Evolutionary conservation across 2,797 vertebrate genomes (phyloP), one percentile per base, ranked within the genome.

Genomic region (Decapterus maruadsi): DNA sequence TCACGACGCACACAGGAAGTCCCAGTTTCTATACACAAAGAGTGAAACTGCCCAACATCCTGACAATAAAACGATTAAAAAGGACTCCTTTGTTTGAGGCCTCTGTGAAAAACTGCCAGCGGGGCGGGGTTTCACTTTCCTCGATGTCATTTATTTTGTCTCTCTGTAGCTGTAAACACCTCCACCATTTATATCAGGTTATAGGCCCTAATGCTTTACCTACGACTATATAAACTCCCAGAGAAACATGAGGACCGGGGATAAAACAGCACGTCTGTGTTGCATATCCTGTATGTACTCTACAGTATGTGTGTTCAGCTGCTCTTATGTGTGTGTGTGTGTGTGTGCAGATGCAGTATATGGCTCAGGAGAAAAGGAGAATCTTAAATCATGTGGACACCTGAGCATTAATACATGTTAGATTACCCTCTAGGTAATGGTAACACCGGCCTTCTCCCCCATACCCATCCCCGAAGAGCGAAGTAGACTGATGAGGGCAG

Each of bases 401-500:
- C 73, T 75, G 78, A 74, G 81, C 36, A 19, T 80, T 64, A 72
- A 56, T 66, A 66, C 53, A 42, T 1, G 3, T 67, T 61, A 68
- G 70, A 86, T 79, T 83, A 60, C 22, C 63, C 84, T 83, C 84
- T 22, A 59, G 87, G 83, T 82, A 80, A 89, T 20, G 64, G 62
- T 80, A 69, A 84, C 65, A 54, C 58, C 26, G 14, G 42, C 46
- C 45, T 36, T 53, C 45, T 50, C 68, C 69, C 40, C 17, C 9
- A 22, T 19, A 36, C 59, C 75, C 69, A 77, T 75, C 77, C 77
- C 71, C 73, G 45, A 78, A 34, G 73, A 77, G 77, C 69, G 78
- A 84, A 84, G 12, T 72, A 73, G 87, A 90, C 81, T 83, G 86
- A 90, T 81, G 88, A 77, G 57, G 58, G 73, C 71, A 72, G 79